Conservation (phyloP, 2,797 vertebrate genomes). For the Melanotaenia maccullochi region DNA sequence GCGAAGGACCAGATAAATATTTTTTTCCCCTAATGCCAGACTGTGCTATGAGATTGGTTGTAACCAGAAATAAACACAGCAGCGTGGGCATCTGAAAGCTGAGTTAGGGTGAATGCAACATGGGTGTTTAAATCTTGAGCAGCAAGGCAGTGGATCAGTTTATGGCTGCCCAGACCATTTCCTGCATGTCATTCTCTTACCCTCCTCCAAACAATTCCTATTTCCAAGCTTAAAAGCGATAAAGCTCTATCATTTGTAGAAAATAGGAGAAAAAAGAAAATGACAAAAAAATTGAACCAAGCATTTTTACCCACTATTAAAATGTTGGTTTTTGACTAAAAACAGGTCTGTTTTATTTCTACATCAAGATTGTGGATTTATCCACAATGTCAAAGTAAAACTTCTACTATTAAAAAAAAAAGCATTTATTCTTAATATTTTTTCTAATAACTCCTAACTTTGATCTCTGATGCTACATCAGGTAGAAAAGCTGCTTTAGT, state of each 20-base stretch:
- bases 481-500: too few relatives aligned
- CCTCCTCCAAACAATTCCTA: neutral
- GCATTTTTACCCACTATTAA: too few relatives aligned
- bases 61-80: constrained; percentile 33
- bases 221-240: neutral
- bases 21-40: neutral
- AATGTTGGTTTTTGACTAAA: neutral
- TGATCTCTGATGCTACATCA: too few relatives aligned
- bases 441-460: too few relatives aligned
- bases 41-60: constrained; percentile 7
- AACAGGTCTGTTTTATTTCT: neutral
- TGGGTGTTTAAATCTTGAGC: neutral
- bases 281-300: neutral
- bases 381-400: too few relatives aligned
- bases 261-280: neutral
- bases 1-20: constrained; percentile 58
- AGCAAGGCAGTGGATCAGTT: neutral
- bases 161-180: neutral
- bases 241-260: neutral
- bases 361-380: neutral
- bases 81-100: neutral
- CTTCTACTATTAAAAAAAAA: too few relatives aligned
- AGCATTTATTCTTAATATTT: too few relatives aligned
- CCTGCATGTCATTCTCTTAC: neutral
- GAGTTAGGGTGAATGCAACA: neutral